Conservation (phyloP, 2,797 vertebrate genomes). For the Sebastes matsubarae region DNA sequence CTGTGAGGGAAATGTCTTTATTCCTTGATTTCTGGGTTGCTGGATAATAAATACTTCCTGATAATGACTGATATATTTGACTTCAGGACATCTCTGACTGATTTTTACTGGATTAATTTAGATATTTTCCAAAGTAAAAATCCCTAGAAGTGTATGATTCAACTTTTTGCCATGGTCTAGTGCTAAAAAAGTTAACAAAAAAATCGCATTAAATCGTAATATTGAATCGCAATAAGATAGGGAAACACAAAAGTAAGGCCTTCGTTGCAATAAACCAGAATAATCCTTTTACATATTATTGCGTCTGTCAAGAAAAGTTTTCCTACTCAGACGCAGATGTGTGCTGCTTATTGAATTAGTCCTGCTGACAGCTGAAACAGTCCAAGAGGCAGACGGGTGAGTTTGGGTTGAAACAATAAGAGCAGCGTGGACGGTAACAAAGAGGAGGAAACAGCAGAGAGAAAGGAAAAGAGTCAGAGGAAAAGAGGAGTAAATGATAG, state of each 20-base stretch:
- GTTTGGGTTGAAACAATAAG: slow-evolving; percentile 26
- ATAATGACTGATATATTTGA: too few relatives aligned
- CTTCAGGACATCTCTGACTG: too few relatives aligned
- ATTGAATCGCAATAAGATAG: too few relatives aligned
- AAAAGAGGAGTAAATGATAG: not conserved
- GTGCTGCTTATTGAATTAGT: slow-evolving; percentile 46
- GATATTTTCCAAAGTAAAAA: too few relatives aligned
- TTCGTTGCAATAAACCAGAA: not conserved
- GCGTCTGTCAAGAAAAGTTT: not conserved
- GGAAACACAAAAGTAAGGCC: not conserved
- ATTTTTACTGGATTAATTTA: too few relatives aligned
- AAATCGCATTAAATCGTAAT: too few relatives aligned
- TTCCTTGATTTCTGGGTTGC: too few relatives aligned
- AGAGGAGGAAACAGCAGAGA: not conserved
- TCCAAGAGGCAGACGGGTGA: not conserved
- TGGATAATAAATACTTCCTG: too few relatives aligned
- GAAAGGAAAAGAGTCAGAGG: not conserved
- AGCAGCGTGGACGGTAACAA: not conserved
- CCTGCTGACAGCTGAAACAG: slow-evolving; percentile 52
- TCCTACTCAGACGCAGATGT: not conserved
- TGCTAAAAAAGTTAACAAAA: too few relatives aligned
- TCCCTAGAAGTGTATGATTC: too few relatives aligned
- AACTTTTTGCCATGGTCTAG: too few relatives aligned
- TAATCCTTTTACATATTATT: not conserved
- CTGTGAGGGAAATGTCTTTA: too few relatives aligned